Conservation (phyloP, 1,140 invertebrate genomes). For the Musca domestica region DNA sequence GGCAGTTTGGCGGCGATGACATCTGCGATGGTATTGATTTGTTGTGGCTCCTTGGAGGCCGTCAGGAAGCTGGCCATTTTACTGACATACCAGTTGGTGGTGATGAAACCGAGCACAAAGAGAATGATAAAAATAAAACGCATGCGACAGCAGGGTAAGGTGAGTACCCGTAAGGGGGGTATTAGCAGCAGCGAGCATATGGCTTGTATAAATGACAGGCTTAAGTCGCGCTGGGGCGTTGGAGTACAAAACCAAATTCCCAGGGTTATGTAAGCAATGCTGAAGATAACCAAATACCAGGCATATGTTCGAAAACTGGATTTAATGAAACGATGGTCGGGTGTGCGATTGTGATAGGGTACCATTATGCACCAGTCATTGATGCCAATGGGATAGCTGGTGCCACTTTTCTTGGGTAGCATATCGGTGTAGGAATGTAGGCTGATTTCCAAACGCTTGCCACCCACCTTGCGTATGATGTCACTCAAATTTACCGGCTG, state of each 20-base stretch:
- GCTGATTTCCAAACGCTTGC: constrained; percentile 33
- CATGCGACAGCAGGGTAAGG: constrained; percentile 31
- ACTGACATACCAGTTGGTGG: constrained; percentile 42
- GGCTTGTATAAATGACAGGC: constrained; percentile 38
- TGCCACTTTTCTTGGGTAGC: constrained; percentile 27
- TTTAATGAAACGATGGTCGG: constrained; percentile 35
- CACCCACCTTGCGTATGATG: neutral
- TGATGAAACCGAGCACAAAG: constrained; percentile 37
- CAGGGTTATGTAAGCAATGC: constrained; percentile 32
- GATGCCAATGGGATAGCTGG: constrained; percentile 48
- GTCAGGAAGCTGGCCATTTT: constrained; percentile 46
- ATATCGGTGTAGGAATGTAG: constrained; percentile 42
- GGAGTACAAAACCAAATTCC: constrained; percentile 42
- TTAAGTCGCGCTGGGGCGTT: constrained; percentile 31
- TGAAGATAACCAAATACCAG: constrained; percentile 34
- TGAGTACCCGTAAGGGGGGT: constrained; percentile 28
- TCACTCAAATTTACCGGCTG: constrained; percentile 27
- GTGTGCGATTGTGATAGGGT: constrained; percentile 35
- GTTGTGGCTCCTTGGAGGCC: constrained; percentile 24
- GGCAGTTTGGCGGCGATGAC: constrained; percentile 6
- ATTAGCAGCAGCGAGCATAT: constrained; percentile 37
- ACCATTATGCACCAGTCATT: constrained; percentile 50
- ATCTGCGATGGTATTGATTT: constrained; percentile 23
- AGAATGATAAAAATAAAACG: constrained; percentile 35
- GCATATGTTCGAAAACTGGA: constrained; percentile 36